Percentiles rank a stretch among this genome's conserved stretches.
phyloP scores from a whole-genome alignment of 1,140 invertebrate species.

The Pygmarrhopalites habei region DNA sequence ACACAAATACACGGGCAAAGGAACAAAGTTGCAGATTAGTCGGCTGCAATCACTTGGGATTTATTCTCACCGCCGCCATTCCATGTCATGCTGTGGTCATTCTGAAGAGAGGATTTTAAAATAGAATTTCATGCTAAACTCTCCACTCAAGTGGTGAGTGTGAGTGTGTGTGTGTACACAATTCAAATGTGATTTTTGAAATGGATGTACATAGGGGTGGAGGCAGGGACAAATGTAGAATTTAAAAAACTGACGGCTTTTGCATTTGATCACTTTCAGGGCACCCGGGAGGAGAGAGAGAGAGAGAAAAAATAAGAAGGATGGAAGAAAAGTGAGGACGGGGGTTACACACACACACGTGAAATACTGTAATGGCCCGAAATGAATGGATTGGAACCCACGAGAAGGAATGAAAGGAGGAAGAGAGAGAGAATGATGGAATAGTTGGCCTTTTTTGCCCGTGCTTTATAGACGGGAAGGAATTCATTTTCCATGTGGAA shows the following conservation, averaged over 20 bases:
- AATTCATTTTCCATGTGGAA: constrained; percentile 23
- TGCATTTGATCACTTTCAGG: too few relatives aligned
- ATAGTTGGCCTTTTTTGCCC: constrained; percentile 14
- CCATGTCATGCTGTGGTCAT: too few relatives aligned
- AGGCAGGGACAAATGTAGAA: too few relatives aligned
- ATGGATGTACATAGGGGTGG: too few relatives aligned
- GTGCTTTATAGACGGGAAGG: constrained; percentile 2
- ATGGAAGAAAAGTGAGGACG: constrained; percentile 1
- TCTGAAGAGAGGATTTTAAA: too few relatives aligned
- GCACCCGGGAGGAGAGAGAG: too few relatives aligned
- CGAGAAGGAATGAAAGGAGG: constrained; percentile 10
- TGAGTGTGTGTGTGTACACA: too few relatives aligned
- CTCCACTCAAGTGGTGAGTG: too few relatives aligned
- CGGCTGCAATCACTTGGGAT: not conserved
- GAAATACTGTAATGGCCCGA: not conserved
- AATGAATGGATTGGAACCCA: constrained; percentile 18
- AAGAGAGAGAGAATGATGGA: constrained; percentile 19
- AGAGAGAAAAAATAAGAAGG: not conserved
- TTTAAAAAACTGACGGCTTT: too few relatives aligned
- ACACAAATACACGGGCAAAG: not conserved
- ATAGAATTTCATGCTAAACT: too few relatives aligned
- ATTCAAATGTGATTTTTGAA: too few relatives aligned
- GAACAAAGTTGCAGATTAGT: constrained; percentile 1
- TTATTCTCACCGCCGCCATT: not conserved
- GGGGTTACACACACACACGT: too few relatives aligned